Conservation (phyloP, 2,797 vertebrate species). For the Sebastes kiyomatsui region DNA sequence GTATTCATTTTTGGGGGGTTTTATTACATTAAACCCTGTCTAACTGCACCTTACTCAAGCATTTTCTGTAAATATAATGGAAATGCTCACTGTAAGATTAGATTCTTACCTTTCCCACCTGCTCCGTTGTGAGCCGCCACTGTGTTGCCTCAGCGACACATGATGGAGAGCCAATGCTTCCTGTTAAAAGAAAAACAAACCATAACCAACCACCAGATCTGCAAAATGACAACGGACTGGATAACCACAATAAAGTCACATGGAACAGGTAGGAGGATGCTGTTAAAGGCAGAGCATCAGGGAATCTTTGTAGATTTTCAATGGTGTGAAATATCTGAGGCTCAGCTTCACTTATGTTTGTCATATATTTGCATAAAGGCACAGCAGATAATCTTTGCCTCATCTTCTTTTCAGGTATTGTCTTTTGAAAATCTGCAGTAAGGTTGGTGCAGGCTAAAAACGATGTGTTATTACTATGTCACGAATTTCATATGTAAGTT, state of each 20-base stretch:
- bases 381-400: not conserved
- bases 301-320: not conserved
- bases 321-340: constrained; percentile 39
- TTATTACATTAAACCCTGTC: not conserved
- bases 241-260: not conserved
- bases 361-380: not conserved
- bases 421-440: constrained; percentile 79
- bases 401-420: constrained; percentile 68
- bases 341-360: constrained; percentile 49
- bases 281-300: not conserved
- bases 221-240: not conserved
- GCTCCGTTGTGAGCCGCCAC: constrained; percentile 75
- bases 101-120: constrained; percentile 72
- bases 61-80: not conserved
- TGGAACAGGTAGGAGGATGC: no score
- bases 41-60: not conserved
- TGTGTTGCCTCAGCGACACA: constrained; percentile 65
- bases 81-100: not conserved
- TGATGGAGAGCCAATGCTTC: constrained; percentile 60
- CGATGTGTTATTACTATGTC: not conserved
- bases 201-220: not conserved
- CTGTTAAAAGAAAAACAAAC: constrained; percentile 50
- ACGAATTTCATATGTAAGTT: not conserved
- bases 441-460: constrained; percentile 76
- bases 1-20: not conserved